Evolutionary conservation across 2,797 vertebrate species (phyloP).

Genomic region (Danio aesculapii): DNA sequence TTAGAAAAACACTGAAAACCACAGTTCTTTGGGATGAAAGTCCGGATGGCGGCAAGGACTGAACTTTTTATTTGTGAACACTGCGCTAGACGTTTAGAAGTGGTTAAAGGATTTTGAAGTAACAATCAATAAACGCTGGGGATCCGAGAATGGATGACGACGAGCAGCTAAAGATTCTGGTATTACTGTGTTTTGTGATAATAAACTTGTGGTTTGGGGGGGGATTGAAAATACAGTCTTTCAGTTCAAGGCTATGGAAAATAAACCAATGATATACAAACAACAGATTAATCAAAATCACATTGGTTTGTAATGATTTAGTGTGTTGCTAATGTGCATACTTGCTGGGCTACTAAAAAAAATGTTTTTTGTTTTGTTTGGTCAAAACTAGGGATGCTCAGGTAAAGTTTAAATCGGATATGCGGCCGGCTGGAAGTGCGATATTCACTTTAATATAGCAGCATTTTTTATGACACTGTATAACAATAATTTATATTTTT

Average conservation of each 20-base stretch:
- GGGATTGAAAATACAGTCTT: slow-evolving; percentile 47
- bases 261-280: slow-evolving; percentile 41
- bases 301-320: slow-evolving; percentile 39
- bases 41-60: slow-evolving; percentile 54
- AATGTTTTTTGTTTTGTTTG: too few species aligned
- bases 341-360: not conserved
- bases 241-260: slow-evolving; percentile 40
- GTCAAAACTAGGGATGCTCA: too few species aligned
- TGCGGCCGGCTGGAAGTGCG: too few species aligned
- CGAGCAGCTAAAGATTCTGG: slow-evolving; percentile 66
- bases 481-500: too few species aligned
- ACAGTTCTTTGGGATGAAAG: slow-evolving; percentile 80
- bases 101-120: slow-evolving; percentile 70
- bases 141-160: slow-evolving; percentile 58
- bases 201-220: slow-evolving; percentile 63
- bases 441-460: too few species aligned
- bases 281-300: slow-evolving; percentile 54
- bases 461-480: too few species aligned
- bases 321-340: slow-evolving; percentile 20
- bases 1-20: slow-evolving; percentile 82
- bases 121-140: slow-evolving; percentile 72
- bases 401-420: too few species aligned
- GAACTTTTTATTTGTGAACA: slow-evolving; percentile 67
- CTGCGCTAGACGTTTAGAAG: slow-evolving; percentile 68
- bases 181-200: slow-evolving; percentile 48